Percentiles rank a stretch among this genome's conserved stretches.
These are phyloP conservation scores for Gallinago solitaria DNA, from an alignment of 2,797 vertebrate genomes.

Conservation along the genomic window DNA sequence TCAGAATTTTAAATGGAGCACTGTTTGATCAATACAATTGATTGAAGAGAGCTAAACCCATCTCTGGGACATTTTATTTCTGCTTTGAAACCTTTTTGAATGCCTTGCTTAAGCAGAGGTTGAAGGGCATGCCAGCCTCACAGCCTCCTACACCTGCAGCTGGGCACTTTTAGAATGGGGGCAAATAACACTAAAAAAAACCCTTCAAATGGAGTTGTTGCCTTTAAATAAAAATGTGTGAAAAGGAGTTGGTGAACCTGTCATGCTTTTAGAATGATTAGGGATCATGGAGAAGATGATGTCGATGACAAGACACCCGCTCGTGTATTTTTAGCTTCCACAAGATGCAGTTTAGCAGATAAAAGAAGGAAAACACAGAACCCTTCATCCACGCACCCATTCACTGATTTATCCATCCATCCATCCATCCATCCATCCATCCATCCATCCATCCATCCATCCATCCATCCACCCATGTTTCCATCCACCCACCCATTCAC, in stretches of 20 bases:
- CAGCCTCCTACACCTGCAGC: neutral
- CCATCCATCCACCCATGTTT: too few relatives aligned
- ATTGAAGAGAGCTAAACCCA: conserved; percentile 22
- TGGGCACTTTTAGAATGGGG: neutral
- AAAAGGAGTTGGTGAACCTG: neutral
- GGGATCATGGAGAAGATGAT: neutral
- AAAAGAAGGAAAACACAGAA: neutral
- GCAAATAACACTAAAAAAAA: neutral
- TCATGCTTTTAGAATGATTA: neutral
- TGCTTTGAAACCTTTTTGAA: neutral
- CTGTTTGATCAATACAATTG: conserved; percentile 48
- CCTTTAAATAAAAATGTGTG: neutral
- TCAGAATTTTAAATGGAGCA: conserved; percentile 18
- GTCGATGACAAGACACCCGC: neutral
- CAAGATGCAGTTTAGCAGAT: neutral
- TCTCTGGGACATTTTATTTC: neutral
- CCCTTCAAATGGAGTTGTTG: neutral
- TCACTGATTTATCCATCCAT: neutral
- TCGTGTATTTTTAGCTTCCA: neutral
- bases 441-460: too few relatives aligned
- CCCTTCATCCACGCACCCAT: neutral
- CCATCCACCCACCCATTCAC: accelerated
- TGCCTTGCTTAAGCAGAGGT: neutral
- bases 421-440: too few relatives aligned
- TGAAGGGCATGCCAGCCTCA: neutral